These are phyloP conservation scores for Hylyphantes graminicola DNA, from an alignment of 1,140 invertebrate species.

Conservation along the genomic window DNA sequence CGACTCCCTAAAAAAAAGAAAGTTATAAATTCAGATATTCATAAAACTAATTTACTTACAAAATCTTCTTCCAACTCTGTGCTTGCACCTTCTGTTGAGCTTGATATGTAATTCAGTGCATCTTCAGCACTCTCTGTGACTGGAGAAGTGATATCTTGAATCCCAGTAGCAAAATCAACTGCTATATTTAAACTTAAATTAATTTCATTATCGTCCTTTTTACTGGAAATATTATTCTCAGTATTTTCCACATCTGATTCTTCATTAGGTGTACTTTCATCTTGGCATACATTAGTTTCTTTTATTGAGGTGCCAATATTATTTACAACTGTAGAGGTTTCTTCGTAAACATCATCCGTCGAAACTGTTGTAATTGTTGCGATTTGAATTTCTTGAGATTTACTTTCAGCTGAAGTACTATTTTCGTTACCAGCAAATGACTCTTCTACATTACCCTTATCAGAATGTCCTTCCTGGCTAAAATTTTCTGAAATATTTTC, in stretches of 20 bases:
- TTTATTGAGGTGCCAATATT: no score
- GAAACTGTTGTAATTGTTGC: no score
- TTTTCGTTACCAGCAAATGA: neutral
- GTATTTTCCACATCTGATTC: neutral
- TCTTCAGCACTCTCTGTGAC: constrained; percentile 56
- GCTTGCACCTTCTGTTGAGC: constrained; percentile 20
- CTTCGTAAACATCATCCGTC: no score
- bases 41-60: constrained; percentile 15
- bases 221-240: neutral
- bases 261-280: neutral
- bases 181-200: no score
- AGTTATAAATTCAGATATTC: neutral
- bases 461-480: no score
- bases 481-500: no score
- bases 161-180: neutral
- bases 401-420: neutral
- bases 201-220: no score
- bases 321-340: no score
- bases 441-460: neutral
- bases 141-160: constrained; percentile 50
- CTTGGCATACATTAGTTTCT: no score
- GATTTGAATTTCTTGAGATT: no score
- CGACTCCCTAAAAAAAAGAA: no score
- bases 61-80: constrained; percentile 39
- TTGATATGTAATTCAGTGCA: constrained; percentile 39